Base-by-base conservation (phyloP, 2,113 vertebrate species). In the Gallinago paraguaiae region DNA sequence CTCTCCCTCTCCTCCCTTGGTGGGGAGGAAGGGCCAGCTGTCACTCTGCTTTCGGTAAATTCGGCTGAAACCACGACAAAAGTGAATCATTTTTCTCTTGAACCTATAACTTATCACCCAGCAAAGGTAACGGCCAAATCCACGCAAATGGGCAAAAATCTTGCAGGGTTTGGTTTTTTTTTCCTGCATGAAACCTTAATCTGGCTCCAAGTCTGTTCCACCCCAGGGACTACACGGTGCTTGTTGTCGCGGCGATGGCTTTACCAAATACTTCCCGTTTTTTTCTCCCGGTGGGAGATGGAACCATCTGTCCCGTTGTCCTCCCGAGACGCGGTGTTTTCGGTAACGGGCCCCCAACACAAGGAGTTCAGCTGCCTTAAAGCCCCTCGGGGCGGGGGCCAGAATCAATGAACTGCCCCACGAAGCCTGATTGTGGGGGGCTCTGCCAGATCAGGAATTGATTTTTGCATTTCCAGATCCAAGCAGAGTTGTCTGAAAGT, bases 281-380 rank as follows among this genome's bases (percentile, higher is more conserved):
- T 11, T n/a, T 25, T 10, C 31, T n/a, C 5, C 20, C 37, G 22
- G 18, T 6, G 53, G 69, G 45, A 45, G 65, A 35, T 1, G 17
- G 37, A n/a, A 18, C 60, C 51, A 23, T 50, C 27, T 46, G 61
- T 37, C 37, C 0, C 10, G 0, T 37, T 5, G 11, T 27, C 69
- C 61, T 37, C 68, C 43, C 0, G 17, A 28, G 53, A 7, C 2
- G 37, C 31, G 3, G 43, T 17, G 3, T 31, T 54, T 53, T 54
- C 0, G 6, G 33, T 23, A 31, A 63, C n/a, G 1, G 3, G 6
- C 12, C 31, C 60, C 27, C 10, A 2, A 7, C 7, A 8, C 33
- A 5, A 22, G 5, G 2, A 28, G 43, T 60, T 59, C 51, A 74
- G 53, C 17, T 2, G 31, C 60, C 37, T 53, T 23, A 11, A 35